Evolutionary conservation across 1,140 invertebrate species (phyloP).

Genomic region (Pteromalus puparum): DNA sequence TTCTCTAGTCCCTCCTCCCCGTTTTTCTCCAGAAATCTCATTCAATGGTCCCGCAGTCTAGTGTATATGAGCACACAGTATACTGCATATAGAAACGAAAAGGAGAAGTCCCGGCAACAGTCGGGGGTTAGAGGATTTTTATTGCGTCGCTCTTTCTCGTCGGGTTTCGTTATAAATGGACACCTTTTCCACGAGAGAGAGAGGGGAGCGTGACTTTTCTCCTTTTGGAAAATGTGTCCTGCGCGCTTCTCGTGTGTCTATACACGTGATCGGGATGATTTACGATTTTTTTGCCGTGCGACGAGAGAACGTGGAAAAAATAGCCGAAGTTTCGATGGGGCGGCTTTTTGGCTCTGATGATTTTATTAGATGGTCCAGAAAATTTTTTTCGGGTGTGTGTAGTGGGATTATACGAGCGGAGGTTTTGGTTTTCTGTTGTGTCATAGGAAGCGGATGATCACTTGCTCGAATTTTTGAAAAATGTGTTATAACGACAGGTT

Average conservation of each 20-base stretch:
- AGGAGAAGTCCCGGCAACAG: background rate
- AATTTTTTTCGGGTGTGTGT: background rate
- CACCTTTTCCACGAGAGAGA: conserved; percentile 3
- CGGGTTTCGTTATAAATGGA: conserved; percentile 21
- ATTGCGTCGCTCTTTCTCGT: conserved; percentile 26
- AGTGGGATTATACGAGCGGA: no score
- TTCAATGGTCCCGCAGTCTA: conserved; percentile 31
- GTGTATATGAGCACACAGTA: background rate
- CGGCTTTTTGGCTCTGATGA: background rate
- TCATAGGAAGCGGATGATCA: background rate
- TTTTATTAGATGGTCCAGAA: background rate
- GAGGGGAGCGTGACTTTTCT: conserved; percentile 17
- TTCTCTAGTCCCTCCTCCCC: background rate
- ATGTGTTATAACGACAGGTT: background rate
- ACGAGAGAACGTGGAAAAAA: background rate
- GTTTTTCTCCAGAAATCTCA: conserved; percentile 28
- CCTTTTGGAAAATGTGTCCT: conserved; percentile 11
- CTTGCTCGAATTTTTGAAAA: background rate
- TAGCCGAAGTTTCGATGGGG: background rate
- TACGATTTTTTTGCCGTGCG: background rate
- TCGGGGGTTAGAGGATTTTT: conserved; percentile 34
- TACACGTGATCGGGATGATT: conserved; percentile 6
- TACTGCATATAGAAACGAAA: background rate
- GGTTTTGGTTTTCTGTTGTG: background rate
- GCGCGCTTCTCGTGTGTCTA: background rate